Percentiles rank a stretch among this genome's conserved stretches.
Evolutionary conservation across 2,113 vertebrate species (phyloP).

Genomic region (Amblyornis subalaris): DNA sequence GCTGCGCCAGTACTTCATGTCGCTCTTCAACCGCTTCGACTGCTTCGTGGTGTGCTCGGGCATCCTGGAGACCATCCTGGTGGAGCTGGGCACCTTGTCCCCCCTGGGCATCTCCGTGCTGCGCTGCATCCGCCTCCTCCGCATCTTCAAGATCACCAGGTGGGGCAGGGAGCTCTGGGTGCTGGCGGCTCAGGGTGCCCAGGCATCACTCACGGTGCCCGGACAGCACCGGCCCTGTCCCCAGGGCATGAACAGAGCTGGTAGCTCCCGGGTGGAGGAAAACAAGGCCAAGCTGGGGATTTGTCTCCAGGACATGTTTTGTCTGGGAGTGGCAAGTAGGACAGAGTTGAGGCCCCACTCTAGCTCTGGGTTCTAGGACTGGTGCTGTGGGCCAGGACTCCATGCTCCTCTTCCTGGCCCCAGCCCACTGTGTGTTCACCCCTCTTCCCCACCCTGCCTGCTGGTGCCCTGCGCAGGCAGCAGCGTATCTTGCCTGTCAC

Average conservation of each 20-base stretch:
- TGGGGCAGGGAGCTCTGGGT: slow-evolving; percentile 32
- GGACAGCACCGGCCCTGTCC: background rate
- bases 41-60: slow-evolving; percentile 93
- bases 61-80: slow-evolving; percentile 86
- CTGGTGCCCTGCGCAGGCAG: background rate
- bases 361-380: background rate
- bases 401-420: background rate
- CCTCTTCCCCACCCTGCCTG: background rate
- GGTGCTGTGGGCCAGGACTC: background rate
- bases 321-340: background rate
- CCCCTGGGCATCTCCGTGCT: slow-evolving; percentile 94
- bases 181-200: accelerated
- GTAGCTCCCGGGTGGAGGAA: background rate
- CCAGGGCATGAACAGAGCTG: background rate
- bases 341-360: background rate
- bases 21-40: slow-evolving; percentile 96
- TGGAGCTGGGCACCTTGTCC: slow-evolving; percentile 78
- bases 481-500: background rate
- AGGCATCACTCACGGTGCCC: accelerated
- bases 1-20: slow-evolving; percentile 91
- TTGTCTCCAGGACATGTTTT: background rate
- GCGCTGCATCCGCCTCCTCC: slow-evolving; percentile 90
- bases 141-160: slow-evolving; percentile 96
- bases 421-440: background rate
- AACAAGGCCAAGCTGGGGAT: background rate